These are phyloP conservation scores for Copidosoma aretas DNA, from an alignment of 2,888 invertebrate genomes.

Conservation along the genomic window DNA sequence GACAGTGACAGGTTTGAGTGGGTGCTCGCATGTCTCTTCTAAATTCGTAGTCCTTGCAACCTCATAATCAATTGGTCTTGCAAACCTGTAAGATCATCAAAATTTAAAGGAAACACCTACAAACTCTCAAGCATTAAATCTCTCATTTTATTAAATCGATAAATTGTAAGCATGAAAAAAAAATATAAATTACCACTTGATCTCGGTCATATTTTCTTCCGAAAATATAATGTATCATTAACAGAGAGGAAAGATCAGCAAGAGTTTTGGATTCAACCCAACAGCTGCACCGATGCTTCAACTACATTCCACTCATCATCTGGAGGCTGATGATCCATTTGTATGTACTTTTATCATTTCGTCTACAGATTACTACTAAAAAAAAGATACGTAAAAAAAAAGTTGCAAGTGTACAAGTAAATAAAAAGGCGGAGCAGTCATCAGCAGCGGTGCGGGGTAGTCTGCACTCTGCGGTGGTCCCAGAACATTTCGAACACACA, in stretches of 20 bases:
- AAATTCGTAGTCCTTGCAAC: constrained; percentile 42
- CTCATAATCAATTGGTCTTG: constrained; percentile 50
- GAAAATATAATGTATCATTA: too few relatives aligned
- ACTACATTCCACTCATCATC: constrained; percentile 21
- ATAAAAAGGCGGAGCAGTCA: too few relatives aligned
- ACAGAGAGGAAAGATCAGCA: too few relatives aligned
- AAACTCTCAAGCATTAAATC: too few relatives aligned
- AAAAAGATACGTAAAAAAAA: too few relatives aligned
- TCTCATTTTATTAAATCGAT: background rate
- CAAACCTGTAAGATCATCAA: constrained; percentile 48
- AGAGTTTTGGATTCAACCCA: background rate
- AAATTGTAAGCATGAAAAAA: background rate
- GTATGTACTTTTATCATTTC: too few relatives aligned
- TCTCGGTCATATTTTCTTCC: constrained; percentile 46
- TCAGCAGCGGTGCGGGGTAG: too few relatives aligned
- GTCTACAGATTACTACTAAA: too few relatives aligned
- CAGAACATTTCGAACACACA: too few relatives aligned
- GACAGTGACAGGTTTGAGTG: constrained; percentile 66
- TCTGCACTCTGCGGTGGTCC: too few relatives aligned
- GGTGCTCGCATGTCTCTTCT: constrained; percentile 67
- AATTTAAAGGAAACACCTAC: background rate
- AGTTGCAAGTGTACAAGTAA: too few relatives aligned
- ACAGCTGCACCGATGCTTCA: constrained; percentile 7
- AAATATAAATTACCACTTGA: constrained; percentile 49
- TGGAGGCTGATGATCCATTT: background rate